phyloP scores from a whole-genome alignment of 2,797 vertebrate genomes.

The Cottoperca gobio region DNA sequence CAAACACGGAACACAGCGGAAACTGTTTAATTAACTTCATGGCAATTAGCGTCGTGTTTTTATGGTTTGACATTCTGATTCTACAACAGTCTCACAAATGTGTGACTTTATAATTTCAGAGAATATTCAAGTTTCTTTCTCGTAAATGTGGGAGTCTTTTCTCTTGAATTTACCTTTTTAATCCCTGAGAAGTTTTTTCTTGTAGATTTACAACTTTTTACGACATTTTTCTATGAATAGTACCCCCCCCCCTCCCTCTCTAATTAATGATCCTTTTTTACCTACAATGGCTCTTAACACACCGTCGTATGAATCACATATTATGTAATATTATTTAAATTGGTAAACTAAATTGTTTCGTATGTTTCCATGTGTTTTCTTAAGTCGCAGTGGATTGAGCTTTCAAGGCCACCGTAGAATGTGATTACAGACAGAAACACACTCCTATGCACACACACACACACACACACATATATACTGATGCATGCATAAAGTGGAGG shows the following conservation, averaged over 20 bases:
- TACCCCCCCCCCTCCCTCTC: too few relatives aligned
- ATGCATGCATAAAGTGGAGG: constrained; percentile 24
- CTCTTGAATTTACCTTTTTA: too few relatives aligned
- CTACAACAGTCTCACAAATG: too few relatives aligned
- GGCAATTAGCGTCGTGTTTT: background rate
- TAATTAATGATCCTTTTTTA: too few relatives aligned
- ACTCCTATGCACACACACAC: constrained; percentile 15
- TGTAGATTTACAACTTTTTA: too few relatives aligned
- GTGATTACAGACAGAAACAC: background rate
- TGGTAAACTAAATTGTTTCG: background rate
- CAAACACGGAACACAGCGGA: background rate
- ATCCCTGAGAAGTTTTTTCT: too few relatives aligned
- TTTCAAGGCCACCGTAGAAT: constrained; percentile 4
- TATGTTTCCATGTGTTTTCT: background rate
- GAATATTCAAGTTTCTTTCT: too few relatives aligned
- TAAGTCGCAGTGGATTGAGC: background rate
- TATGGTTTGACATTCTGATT: background rate
- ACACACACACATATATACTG: background rate
- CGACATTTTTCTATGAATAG: too few relatives aligned
- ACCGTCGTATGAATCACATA: too few relatives aligned
- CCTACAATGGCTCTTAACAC: too few relatives aligned
- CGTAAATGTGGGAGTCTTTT: too few relatives aligned
- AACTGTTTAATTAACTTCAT: background rate
- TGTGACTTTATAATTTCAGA: too few relatives aligned
- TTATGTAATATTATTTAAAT: background rate